These are phyloP conservation scores for Epsilonema sp. DNA, from an alignment of 2,888 invertebrate species.

Conservation along the genomic window DNA sequence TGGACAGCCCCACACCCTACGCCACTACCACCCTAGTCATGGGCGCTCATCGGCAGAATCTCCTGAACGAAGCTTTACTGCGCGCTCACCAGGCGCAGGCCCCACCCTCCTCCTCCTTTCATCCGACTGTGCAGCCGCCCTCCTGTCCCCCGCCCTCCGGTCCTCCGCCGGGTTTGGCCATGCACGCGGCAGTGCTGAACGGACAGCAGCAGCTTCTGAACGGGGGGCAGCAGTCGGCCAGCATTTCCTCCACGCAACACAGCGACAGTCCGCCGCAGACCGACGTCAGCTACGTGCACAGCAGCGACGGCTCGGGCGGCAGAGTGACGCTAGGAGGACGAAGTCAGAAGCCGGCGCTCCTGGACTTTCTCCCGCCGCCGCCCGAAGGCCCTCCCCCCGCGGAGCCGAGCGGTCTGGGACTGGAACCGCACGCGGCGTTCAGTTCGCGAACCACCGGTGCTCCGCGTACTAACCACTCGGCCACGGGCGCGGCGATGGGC, in stretches of 20 bases:
- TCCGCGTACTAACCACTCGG: not conserved
- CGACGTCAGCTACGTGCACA: constrained; percentile 3
- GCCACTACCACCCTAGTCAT: constrained; percentile 25
- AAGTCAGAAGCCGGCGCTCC: not conserved
- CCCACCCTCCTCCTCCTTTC: not conserved
- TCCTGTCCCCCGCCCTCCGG: not conserved
- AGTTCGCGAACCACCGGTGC: not conserved
- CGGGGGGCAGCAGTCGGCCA: not conserved
- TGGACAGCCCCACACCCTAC: constrained; percentile 25
- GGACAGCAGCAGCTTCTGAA: too few relatives aligned
- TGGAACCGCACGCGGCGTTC: not conserved
- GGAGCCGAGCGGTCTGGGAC: too few relatives aligned
- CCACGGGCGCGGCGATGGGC: not conserved
- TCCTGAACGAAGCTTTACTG: constrained; percentile 11
- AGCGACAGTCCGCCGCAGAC: constrained; percentile 3
- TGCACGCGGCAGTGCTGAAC: too few relatives aligned
- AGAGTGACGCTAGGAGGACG: not conserved
- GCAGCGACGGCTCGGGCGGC: not conserved
- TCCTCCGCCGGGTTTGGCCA: not conserved
- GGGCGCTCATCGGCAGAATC: constrained; percentile 18
- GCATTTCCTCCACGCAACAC: not conserved
- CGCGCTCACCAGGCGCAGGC: not conserved
- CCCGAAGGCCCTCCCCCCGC: constrained; percentile 6
- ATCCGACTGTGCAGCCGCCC: not conserved
- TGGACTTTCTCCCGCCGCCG: constrained; percentile 8